Evolutionary conservation across 2,888 invertebrate genomes (phyloP).

Genomic region (Perizoma flavofasciatum): DNA sequence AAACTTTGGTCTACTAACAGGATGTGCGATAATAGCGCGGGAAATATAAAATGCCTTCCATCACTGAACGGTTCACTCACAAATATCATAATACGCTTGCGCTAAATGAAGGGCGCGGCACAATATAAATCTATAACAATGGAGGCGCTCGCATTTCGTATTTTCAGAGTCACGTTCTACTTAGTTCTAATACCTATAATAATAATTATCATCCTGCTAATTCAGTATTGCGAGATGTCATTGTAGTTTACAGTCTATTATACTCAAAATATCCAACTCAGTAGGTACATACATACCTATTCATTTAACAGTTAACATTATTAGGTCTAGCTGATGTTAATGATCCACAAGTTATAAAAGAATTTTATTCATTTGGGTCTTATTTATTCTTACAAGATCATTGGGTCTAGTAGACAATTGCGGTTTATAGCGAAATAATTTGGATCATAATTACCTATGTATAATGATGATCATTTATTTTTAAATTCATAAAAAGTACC

Average conservation of each 20-base stretch:
- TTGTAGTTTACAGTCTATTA: neutral
- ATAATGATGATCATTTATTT: neutral
- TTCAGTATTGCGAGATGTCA: neutral
- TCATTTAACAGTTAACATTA: too few species aligned
- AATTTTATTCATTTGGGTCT: too few species aligned
- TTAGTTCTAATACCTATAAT: neutral
- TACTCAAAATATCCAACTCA: too few species aligned
- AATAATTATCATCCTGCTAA: conserved; percentile 4
- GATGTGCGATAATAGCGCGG: conserved; percentile 21
- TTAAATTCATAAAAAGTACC: neutral
- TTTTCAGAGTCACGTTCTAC: conserved; percentile 21
- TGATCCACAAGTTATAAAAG: too few species aligned
- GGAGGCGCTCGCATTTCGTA: conserved; percentile 14
- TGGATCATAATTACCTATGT: too few species aligned
- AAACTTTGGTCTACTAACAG: neutral
- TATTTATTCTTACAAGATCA: too few species aligned
- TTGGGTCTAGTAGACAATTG: too few species aligned
- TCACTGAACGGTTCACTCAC: conserved; percentile 4
- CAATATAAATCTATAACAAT: conserved; percentile 22
- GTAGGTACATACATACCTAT: too few species aligned
- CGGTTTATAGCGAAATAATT: too few species aligned
- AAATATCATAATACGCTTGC: conserved; percentile 26
- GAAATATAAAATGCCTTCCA: conserved; percentile 17
- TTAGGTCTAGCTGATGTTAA: too few species aligned
- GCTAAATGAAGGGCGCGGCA: conserved; percentile 31